Base-by-base conservation (phyloP, 2,888 invertebrate species). In the Noctua pronuba region DNA sequence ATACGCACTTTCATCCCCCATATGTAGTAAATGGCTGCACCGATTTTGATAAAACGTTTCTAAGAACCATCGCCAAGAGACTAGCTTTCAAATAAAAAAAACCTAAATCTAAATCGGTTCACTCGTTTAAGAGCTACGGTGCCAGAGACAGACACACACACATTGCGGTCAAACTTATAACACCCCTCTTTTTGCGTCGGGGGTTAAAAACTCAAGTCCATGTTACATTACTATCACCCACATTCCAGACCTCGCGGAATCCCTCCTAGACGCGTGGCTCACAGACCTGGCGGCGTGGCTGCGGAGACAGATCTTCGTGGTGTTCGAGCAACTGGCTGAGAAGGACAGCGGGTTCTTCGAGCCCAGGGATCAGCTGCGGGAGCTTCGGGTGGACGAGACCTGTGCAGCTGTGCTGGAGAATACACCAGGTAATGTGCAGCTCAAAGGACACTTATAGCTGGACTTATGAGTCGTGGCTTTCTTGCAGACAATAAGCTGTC, bases 161-260 rank as follows among this genome's bases (percentile, higher is more conserved):
- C n/a, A n/a, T n/a, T n/a, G n/a, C n/a, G n/a, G n/a, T n/a, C n/a
- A n/a, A n/a, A n/a, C n/a, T n/a, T n/a, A n/a, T n/a, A n/a, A n/a
- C n/a, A n/a, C n/a, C n/a, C n/a, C n/a, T n/a, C n/a, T n/a, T n/a
- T n/a, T n/a, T n/a, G n/a, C n/a, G n/a, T n/a, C n/a, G n/a, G n/a
- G n/a, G n/a, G n/a, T n/a, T n/a, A n/a, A n/a, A n/a, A n/a, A n/a
- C 31, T 60, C 18, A 60, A 60, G 13, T 28, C 28, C 2, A 28
- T 16, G 5, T 16, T 28, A 6, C 55, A 55, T 55, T 4, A 55
- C 55, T 28, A 58, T 13, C 5, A 13, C 55, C 16, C 28, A n/a
- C 28, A 31, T 60, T 80, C 0, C 89, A 96, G 96, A 96, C 52
- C 73, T 95, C n/a, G 92, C 90, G 0, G 96, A 96, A 75, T 88